Evolutionary conservation across 2,888 invertebrate genomes (phyloP).

Genomic region (Melanchra persicariae): DNA sequence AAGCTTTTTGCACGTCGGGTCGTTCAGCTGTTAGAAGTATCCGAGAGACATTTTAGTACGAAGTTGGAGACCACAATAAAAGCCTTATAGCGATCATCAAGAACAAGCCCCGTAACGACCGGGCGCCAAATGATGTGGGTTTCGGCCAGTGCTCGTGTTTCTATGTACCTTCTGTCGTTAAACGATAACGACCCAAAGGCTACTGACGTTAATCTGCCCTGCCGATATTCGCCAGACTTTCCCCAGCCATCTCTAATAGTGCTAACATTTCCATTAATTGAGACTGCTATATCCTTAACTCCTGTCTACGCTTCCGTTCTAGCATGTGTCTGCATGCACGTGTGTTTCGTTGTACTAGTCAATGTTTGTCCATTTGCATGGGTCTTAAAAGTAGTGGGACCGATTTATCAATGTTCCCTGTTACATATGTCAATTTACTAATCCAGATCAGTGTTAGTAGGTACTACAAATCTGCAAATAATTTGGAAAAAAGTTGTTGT

Average conservation of each 20-base stretch:
- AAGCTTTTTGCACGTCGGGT: slow-evolving; percentile 60
- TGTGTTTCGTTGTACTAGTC: slow-evolving; percentile 58
- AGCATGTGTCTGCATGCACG: slow-evolving; percentile 73
- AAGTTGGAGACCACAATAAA: slow-evolving; percentile 78
- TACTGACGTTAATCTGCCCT: slow-evolving; percentile 79
- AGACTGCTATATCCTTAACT: slow-evolving; percentile 66
- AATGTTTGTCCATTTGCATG: slow-evolving; percentile 66
- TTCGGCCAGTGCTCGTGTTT: slow-evolving; percentile 75
- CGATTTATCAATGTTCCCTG: slow-evolving; percentile 22
- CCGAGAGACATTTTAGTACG: slow-evolving; percentile 66
- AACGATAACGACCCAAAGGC: slow-evolving; percentile 77
- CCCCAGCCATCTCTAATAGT: slow-evolving; percentile 76
- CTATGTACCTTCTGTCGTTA: slow-evolving; percentile 76
- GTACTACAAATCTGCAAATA: slow-evolving; percentile 23
- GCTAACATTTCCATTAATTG: slow-evolving; percentile 73
- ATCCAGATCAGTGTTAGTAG: background rate
- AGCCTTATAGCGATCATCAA: slow-evolving; percentile 80
- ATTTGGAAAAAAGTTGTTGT: slow-evolving; percentile 11
- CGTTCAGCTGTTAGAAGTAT: slow-evolving; percentile 62
- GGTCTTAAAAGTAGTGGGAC: slow-evolving; percentile 49
- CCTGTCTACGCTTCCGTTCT: slow-evolving; percentile 67
- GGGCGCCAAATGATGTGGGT: slow-evolving; percentile 79
- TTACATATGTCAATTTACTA: background rate
- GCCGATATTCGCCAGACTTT: slow-evolving; percentile 72
- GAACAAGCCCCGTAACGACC: slow-evolving; percentile 77